Evolutionary conservation across 2,888 invertebrate genomes (phyloP), one percentile per base, ranked within the genome.

Genomic region (Apoderus coryli): DNA sequence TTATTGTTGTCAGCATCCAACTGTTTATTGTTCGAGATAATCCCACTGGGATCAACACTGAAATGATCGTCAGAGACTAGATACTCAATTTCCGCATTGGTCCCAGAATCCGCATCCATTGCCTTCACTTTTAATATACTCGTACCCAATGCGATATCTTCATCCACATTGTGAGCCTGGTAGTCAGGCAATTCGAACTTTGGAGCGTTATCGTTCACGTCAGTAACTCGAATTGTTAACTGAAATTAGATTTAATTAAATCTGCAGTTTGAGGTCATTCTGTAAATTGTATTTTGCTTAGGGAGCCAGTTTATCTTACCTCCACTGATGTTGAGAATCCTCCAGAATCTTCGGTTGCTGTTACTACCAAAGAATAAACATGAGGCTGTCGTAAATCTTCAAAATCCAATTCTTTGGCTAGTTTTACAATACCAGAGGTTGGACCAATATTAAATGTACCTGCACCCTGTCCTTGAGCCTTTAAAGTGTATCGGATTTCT

Each of bases 151-250:
- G 86, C 78, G 41, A 90, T 81, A 52, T 95, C 92, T 62, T 95
- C 93, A 49, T 90, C 88, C 2, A 93, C 84, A 54, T 92, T 92
- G 59, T 90, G 89, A 0, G 90, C 89, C 58, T 93, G 92, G 59
- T 95, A 95, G 57, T 95, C 88, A 1, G 93, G 93, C 40, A 95
- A 61, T 60, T 93, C 92, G 52, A 89, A 93, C 58, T 89, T 86
- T 1, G 95, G 95, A 5, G 89, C 85, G 59, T 96, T 95, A 62
- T 96, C 96, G 56, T 98, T 98, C 24, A 92, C 86, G 57, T 96
- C 96, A 4, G 85, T 85, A 25, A 98, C 90, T 40, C 86, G 75
- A 40, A 92, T 89, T 3, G 88, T 90, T 26, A 90, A 59, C 88
- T 89, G 64, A 22, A 69, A 67, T 37, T 39, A n/a, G n/a, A n/a